phyloP scores from a whole-genome alignment of 92 coral and sea anemone species.

The Actinostola sp. region DNA sequence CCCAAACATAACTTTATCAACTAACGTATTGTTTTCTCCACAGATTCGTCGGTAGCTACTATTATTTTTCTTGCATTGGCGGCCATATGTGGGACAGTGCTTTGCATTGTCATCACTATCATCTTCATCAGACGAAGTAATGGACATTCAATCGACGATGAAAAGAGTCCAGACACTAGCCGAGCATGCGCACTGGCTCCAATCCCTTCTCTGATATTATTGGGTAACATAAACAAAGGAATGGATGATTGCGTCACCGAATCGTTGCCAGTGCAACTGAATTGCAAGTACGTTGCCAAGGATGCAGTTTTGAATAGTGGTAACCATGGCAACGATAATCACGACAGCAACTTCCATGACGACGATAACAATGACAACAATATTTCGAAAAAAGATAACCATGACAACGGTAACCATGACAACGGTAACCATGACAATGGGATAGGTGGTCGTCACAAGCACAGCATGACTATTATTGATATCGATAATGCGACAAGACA shows the following conservation, averaged over 20 bases:
- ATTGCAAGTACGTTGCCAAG: too few species aligned
- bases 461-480: constrained; percentile 5
- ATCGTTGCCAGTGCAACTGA: neutral
- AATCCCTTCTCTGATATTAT: constrained; percentile 3
- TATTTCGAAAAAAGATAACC: neutral
- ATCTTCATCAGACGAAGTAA: constrained; percentile 17
- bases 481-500: constrained; percentile 13
- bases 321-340: neutral
- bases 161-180: neutral
- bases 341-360: neutral
- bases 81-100: constrained; percentile 21
- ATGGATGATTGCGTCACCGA: neutral
- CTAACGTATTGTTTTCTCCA: neutral
- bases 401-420: neutral
- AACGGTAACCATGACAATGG: neutral
- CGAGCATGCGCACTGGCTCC: constrained; percentile 33
- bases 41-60: constrained; percentile 14
- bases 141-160: constrained; percentile 10
- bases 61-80: constrained; percentile 14
- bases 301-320: neutral
- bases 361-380: neutral
- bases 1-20: neutral
- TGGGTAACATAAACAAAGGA: neutral
- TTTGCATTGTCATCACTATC: constrained; percentile 19
- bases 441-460: neutral